Conservation (phyloP, 2,113 vertebrate species). For the Ophiodon elongatus region DNA sequence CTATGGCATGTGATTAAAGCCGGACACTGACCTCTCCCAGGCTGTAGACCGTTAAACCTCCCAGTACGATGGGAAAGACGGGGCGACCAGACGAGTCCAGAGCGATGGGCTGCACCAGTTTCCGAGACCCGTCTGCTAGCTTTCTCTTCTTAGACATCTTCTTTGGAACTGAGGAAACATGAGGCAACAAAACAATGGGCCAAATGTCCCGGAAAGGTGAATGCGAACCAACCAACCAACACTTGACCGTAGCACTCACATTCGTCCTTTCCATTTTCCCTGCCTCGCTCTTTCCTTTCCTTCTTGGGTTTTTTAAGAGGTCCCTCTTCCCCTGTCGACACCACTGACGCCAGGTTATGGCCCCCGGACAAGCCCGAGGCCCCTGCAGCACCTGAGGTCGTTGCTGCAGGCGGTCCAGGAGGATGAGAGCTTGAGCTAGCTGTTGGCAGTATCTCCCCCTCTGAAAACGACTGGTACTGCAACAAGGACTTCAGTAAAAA, state of each 20-base stretch:
- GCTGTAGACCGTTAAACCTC: conserved; percentile 91
- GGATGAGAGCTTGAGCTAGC: conserved; percentile 70
- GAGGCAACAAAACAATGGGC: background rate
- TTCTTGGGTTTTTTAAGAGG: conserved; percentile 87
- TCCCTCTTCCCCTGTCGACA: conserved; percentile 76
- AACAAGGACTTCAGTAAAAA: conserved; percentile 90
- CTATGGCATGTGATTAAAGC: background rate
- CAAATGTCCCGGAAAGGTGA: background rate
- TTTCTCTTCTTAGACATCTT: conserved; percentile 90
- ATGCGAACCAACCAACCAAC: background rate
- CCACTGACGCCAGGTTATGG: conserved; percentile 71
- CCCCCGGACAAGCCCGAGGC: conserved; percentile 52
- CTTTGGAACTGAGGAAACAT: conserved; percentile 82
- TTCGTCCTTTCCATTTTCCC: conserved; percentile 90
- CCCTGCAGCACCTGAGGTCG: conserved; percentile 63
- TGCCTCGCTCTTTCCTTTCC: conserved; percentile 88
- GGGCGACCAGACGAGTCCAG: conserved; percentile 91
- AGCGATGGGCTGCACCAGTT: conserved; percentile 89
- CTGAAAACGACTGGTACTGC: conserved; percentile 89
- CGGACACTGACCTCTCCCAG: conserved; percentile 88
- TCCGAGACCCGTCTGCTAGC: conserved; percentile 84
- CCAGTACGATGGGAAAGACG: conserved; percentile 90
- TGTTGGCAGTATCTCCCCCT: conserved; percentile 83
- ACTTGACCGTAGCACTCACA: conserved; percentile 64
- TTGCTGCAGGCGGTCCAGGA: conserved; percentile 47